Evolutionary conservation across 2,888 invertebrate genomes (phyloP), one percentile per base, ranked within the genome.

Genomic region (Cactoblastis cactorum): DNA sequence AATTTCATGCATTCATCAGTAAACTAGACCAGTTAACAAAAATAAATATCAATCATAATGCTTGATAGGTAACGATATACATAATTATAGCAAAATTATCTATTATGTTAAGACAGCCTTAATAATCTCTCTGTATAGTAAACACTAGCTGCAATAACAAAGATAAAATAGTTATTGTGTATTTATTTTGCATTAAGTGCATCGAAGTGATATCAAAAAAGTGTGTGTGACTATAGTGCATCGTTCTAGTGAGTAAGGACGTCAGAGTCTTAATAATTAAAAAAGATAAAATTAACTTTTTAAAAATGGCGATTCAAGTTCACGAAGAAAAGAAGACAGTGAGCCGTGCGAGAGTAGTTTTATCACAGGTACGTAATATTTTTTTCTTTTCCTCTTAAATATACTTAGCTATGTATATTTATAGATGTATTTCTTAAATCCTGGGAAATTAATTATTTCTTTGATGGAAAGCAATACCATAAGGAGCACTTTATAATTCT

Each of bases 361-460:
- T 68, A 6, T 78, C 77, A 38, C 77, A 78, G 75, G 77, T 78
- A 59, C 53, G 69, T 59, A 50, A 35, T 14, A 11, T 48, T 45
- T 51, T 37, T 34, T 52, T 53, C 53, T 47, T 35, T 38, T 28
- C 9, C 17, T 17, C 4, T 33, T 24, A 12, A 43, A 14, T n/a
- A n/a, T n/a, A n/a, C n/a, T n/a, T n/a, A n/a, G n/a, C n/a, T n/a
- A n/a, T n/a, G n/a, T n/a, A n/a, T n/a, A n/a, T n/a, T n/a, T n/a
- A n/a, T n/a, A n/a, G n/a, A n/a, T n/a, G n/a, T n/a, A n/a, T n/a
- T n/a, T n/a, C n/a, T n/a, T n/a, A n/a, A n/a, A n/a, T n/a, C n/a
- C n/a, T n/a, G n/a, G n/a, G n/a, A n/a, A n/a, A n/a, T n/a, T n/a
- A n/a, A n/a, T n/a, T n/a, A n/a, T n/a, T n/a, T n/a, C n/a, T n/a